Evolutionary conservation across 2,888 invertebrate genomes (phyloP), one percentile per base, ranked within the genome.

Genomic region (Aphidius colemani): DNA sequence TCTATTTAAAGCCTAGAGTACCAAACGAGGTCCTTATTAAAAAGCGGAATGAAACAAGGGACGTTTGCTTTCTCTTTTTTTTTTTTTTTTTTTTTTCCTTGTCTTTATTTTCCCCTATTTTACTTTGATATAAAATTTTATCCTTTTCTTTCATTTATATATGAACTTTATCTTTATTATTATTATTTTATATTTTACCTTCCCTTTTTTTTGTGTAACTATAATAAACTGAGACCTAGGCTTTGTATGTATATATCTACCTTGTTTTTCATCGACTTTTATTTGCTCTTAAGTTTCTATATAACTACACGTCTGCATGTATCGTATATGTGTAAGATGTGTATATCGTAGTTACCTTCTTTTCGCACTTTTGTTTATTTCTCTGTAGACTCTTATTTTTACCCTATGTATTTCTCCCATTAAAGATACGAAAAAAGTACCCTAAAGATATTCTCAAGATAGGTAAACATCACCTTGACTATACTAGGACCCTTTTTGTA

Each of bases 11-110:
- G 81, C 81, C 80, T 81, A 80, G 80, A 82, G 80, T 79, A 82
- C 80, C 82, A 82, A 83, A 82, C 81, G 82, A 82, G 81, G 80
- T 81, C 81, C 80, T 83, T 82, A 82, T 82, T 81, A 82, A 82
- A 82, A 82, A 82, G 81, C 79, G 76, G 80, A 80, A 81, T 81
- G 79, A 80, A 81, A 80, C 79, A 77, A 77, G 79, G 75, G 75
- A 71, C 64, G 30, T 58, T 53, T 56, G 62, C 61, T 63, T 62
- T 48, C 59, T 64, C 65, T 63, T 48, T 53, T 51, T 46, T 53
- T 49, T 59, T 39, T 57, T 44, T 48, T 39, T 43, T 45, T 59
- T 51, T 60, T 61, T 62, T 43, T 58, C 64, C 64, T 63, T 70
- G 68, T 66, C 40, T 46, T 51, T 66, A 59, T 59, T 40, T 13